Base-by-base conservation (phyloP, 2,888 invertebrate species). In the Meliscaeva auricollis region DNA sequence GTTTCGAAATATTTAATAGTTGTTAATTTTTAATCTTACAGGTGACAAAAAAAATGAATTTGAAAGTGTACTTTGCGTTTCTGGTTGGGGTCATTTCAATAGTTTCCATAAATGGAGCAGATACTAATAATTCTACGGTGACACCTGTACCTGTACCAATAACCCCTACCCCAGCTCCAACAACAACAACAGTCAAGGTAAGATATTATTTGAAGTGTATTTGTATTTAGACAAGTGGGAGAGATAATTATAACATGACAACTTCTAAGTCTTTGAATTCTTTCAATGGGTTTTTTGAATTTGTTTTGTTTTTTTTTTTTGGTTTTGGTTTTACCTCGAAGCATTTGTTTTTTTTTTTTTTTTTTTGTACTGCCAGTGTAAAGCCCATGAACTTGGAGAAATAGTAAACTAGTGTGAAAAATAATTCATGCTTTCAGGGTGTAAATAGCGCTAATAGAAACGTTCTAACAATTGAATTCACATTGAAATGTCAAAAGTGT, bases 121-220 rank as follows among this genome's bases (percentile, higher is more conserved):
- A 78, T 35, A 69, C 32, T 13, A 41, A 32, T 13, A 41, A 32
- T 46, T 1, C 17, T 9, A 22, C 54, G 4, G 50, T 35, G 7
- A 22, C 41, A 9, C 32, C 56, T 13, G 8, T 22, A n/a, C n/a
- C n/a, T n/a, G n/a, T n/a, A n/a, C n/a, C n/a, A n/a, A n/a, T n/a
- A 46, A 35, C 69, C 9, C 22, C 50, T 8, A n/a, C 69, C n/a
- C 9, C 30, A 15, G n/a, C 41, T 8, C 26, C 50, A 52, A 56
- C 66, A 44, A 72, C 54, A 60, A 81, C 70, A 48, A 77, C 69
- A 13, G 6, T 32, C 38, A 82, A 73, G 73, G 82, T 83, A 78
- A 22, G 38, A 15, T 7, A 15, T 52, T 6, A 32, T 2, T 35
- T 70, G 20, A 72, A 48, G 22, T 22, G 30, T 64, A 26, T 75